Percentiles rank a stretch among this genome's conserved stretches.
Conservation (phyloP, 2,113 vertebrate species). For the Octodon degus region DNA sequence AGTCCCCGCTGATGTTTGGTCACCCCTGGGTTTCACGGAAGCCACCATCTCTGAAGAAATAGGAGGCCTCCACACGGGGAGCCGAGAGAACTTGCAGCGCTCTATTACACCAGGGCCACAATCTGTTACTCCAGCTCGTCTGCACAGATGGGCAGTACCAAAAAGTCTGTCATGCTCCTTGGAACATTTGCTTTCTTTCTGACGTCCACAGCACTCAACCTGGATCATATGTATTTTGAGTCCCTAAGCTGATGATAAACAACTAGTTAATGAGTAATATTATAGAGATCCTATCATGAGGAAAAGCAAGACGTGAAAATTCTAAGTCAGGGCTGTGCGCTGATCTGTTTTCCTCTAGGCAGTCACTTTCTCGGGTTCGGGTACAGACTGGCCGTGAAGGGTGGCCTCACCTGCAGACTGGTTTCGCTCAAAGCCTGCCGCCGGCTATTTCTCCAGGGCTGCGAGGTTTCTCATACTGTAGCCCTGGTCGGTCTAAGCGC, state of each 20-base stretch:
- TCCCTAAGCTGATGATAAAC: background rate
- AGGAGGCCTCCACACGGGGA: background rate
- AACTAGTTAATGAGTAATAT: background rate
- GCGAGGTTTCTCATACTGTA: conserved; percentile 14
- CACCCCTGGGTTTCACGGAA: background rate
- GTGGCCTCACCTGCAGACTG: conserved; percentile 36
- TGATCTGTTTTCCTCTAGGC: background rate
- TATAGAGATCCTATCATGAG: background rate
- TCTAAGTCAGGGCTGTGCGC: too few species aligned
- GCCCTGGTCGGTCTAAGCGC: conserved; percentile 42
- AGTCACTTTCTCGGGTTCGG: background rate
- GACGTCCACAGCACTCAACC: background rate
- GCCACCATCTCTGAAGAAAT: background rate
- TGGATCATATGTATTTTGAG: background rate
- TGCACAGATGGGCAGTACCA: background rate
- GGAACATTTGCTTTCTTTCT: background rate
- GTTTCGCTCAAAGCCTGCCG: conserved; percentile 57
- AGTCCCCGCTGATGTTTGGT: background rate
- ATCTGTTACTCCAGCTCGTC: background rate
- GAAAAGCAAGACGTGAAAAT: background rate
- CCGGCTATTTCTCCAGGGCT: conserved; percentile 32
- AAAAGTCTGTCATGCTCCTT: background rate
- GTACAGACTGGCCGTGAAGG: background rate
- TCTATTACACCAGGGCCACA: background rate
- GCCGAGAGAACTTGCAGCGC: background rate